Conservation (phyloP, 2,113 vertebrate genomes). For the Suncus etruscus region DNA sequence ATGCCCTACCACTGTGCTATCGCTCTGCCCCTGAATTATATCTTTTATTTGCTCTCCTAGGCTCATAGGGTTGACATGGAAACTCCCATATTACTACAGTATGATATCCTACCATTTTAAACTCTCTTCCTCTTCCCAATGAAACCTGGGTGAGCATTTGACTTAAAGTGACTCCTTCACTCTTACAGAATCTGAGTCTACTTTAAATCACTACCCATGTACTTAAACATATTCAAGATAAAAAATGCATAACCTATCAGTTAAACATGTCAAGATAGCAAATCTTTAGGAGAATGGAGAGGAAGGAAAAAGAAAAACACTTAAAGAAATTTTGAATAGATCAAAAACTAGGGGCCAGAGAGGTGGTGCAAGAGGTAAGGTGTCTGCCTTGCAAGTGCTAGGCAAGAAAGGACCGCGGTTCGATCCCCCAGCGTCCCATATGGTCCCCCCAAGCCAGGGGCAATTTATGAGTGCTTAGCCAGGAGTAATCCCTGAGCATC, state of each 20-base stretch:
- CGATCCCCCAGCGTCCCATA: too few species aligned
- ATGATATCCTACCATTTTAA: neutral
- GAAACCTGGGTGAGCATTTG: neutral
- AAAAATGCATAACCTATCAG: neutral
- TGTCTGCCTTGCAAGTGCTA: too few species aligned
- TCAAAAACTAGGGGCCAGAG: too few species aligned
- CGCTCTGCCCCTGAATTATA: neutral
- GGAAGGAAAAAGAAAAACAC: neutral
- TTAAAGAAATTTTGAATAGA: neutral
- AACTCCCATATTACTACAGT: neutral
- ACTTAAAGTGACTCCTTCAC: neutral
- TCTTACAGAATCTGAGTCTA: neutral
- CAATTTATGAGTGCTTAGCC: too few species aligned
- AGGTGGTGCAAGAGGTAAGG: too few species aligned
- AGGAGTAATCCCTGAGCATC: too few species aligned
- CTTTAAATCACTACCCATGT: neutral
- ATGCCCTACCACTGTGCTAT: too few species aligned
- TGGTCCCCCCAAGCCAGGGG: too few species aligned
- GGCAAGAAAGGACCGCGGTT: too few species aligned
- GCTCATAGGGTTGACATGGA: neutral
- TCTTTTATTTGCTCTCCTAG: slow-evolving; percentile 15
- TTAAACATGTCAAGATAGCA: neutral
- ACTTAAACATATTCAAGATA: neutral
- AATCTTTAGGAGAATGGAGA: neutral
- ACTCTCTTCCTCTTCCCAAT: neutral